Conservation (phyloP, 2,113 vertebrate genomes). For the Nasalis larvatus region DNA sequence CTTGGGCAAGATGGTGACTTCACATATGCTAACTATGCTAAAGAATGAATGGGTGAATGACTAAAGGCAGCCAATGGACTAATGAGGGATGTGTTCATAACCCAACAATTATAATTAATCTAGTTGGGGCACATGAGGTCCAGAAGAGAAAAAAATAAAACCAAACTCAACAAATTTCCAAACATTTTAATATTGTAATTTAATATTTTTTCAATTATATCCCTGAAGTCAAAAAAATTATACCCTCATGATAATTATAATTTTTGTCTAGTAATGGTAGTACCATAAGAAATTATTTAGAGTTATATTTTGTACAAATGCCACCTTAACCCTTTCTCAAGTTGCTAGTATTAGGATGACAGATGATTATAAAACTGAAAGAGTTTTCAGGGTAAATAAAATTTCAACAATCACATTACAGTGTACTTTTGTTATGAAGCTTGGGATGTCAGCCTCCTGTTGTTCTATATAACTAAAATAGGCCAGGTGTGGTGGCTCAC, state of each 20-base stretch:
- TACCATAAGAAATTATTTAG: neutral
- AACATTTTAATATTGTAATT: neutral
- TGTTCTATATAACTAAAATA: neutral
- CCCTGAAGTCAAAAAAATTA: neutral
- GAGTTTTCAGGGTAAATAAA: constrained; percentile 21
- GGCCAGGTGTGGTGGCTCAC: too few species aligned
- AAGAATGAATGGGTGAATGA: neutral
- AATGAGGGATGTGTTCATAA: neutral
- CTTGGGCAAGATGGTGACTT: neutral
- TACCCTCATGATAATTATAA: neutral
- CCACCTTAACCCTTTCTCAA: neutral
- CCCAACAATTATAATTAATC: neutral
- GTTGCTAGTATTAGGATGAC: neutral
- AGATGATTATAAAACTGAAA: constrained; percentile 19
- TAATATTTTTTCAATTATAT: neutral
- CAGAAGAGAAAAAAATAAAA: constrained; percentile 12
- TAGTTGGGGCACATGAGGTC: neutral
- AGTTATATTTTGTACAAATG: constrained; percentile 7
- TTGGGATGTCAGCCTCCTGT: neutral
- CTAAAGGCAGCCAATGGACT: neutral
- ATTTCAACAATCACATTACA: neutral
- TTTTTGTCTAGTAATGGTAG: neutral
- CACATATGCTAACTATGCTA: neutral
- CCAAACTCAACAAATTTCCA: neutral
- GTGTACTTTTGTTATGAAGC: neutral